A percentile compares a stretch with the other conserved stretches of the same genome.
Evolutionary conservation across 2,113 vertebrate genomes (phyloP).

Genomic region (Saguinus imperator): DNA sequence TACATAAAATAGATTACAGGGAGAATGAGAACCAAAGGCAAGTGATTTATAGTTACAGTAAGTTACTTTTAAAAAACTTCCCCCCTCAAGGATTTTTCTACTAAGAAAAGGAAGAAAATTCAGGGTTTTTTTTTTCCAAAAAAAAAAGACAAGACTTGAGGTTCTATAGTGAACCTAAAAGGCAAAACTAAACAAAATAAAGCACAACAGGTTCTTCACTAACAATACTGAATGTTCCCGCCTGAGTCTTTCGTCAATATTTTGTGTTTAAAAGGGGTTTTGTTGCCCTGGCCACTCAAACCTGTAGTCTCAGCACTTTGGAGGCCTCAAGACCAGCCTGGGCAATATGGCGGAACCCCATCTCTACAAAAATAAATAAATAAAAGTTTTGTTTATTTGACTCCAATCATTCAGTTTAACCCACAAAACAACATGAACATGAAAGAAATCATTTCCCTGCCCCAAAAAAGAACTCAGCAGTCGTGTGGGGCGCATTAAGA

Average conservation of each 20-base stretch:
- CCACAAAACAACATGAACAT: neutral
- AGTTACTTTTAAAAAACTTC: neutral
- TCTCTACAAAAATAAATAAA: neutral
- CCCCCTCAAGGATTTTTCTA: constrained; percentile 1
- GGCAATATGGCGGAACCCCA: too few species aligned
- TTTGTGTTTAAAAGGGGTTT: neutral
- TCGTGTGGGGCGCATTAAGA: neutral
- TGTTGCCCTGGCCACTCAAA: neutral
- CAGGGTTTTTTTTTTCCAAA: neutral
- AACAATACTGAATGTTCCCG: neutral
- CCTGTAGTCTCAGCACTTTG: too few species aligned
- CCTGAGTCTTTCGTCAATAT: neutral
- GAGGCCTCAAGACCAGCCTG: too few species aligned
- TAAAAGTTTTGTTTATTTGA: neutral
- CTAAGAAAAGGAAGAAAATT: neutral
- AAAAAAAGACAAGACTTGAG: neutral
- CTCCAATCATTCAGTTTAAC: constrained; percentile 30
- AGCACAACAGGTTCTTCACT: neutral
- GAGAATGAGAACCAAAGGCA: neutral
- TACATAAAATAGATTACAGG: neutral
- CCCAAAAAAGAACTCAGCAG: neutral
- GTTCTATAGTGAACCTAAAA: neutral
- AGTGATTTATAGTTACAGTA: constrained; percentile 9
- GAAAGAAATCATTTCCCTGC: neutral
- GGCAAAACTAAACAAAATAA: neutral